Base-by-base conservation (phyloP, 1,140 invertebrate genomes). In the Lycorma delicatula region DNA sequence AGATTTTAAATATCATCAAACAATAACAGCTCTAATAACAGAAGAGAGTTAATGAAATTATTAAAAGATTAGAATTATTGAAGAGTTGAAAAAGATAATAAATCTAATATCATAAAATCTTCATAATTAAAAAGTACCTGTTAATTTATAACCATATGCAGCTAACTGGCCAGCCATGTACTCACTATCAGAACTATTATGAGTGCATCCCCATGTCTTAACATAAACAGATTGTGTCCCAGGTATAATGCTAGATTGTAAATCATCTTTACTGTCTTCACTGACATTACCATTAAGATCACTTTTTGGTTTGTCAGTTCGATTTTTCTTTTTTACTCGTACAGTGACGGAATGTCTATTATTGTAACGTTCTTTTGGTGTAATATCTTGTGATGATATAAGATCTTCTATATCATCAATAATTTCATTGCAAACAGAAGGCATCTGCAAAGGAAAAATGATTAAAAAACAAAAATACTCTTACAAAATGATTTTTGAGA, bases 191-290 rank as follows among this genome's bases (percentile, higher is more conserved):
- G 91, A 95, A 68, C 82, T 95, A 70, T 98, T 98, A 71, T 98
- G 95, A 3, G 93, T 87, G 73, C 95, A 98, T 12, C 95, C 96
- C 96, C 96, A 98, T 48, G 96, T 98, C 74, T 95, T 95, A 0
- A 98, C 79, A 72, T 87, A 97, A 47, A 98, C 83, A 59, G 79
- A 89, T 70, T 96, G 91, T 0, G 87, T 91, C n/a, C 92, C 93
- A 71, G 89, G 88, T 49, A 91, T 83, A 54, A 86, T 77, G 69
- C 83, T 86, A 56, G 77, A 73, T 12, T 75, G 66, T 55, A 76
- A 63, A 47, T 70, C 58, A 64, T 71, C 20, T 28, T 34, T n/a
- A 36, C 22, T 41, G 73, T 66, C 72, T 70, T 66, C 64, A 2
- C 69, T 61, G 57, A 72, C 68, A 3, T 60, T 31, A 65, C 70